A percentile compares a stretch with the other conserved stretches of the same genome.
Evolutionary conservation across 2,888 invertebrate genomes (phyloP).

Genomic region (Cheilosia scutellata): DNA sequence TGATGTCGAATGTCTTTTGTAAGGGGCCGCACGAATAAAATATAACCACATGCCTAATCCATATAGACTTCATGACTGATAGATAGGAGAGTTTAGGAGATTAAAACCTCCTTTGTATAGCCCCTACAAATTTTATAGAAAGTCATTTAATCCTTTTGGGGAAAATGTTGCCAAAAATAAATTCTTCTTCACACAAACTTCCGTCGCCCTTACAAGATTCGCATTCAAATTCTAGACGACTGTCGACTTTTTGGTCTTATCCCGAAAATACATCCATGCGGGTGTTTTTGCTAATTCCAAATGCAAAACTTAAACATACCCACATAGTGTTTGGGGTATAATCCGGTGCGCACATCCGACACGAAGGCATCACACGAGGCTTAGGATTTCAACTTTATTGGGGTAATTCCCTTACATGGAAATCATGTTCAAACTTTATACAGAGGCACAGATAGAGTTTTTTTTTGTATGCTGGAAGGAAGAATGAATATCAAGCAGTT

Average conservation of each 20-base stretch:
- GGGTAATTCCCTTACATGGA: slow-evolving; percentile 69
- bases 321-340: slow-evolving; percentile 35
- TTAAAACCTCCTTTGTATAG: slow-evolving; percentile 40
- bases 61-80: slow-evolving; percentile 63
- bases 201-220: slow-evolving; percentile 40
- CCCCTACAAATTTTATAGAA: slow-evolving; percentile 23
- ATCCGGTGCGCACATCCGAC: slow-evolving; percentile 61
- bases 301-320: slow-evolving; percentile 74
- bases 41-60: slow-evolving; percentile 63
- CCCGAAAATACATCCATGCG: slow-evolving; percentile 61
- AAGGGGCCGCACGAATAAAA: slow-evolving; percentile 27
- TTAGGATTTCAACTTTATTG: slow-evolving; percentile 73
- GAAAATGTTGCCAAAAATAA: slow-evolving; percentile 74
- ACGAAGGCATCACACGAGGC: slow-evolving; percentile 75
- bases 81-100: slow-evolving; percentile 55
- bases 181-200: slow-evolving; percentile 48
- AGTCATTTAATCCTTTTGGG: slow-evolving; percentile 62
- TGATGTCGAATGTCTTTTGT: slow-evolving; percentile 15
- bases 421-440: slow-evolving; percentile 68
- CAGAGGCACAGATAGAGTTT: slow-evolving; percentile 7
- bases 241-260: slow-evolving; percentile 64
- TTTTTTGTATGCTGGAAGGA: slow-evolving; percentile 1
- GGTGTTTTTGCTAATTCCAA: slow-evolving; percentile 75
- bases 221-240: slow-evolving; percentile 71
- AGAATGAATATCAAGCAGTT: slow-evolving; percentile 37